Evolutionary conservation across 2,113 vertebrate genomes (phyloP), one percentile per base, ranked within the genome.

Genomic region (Stigmatopora argus): DNA sequence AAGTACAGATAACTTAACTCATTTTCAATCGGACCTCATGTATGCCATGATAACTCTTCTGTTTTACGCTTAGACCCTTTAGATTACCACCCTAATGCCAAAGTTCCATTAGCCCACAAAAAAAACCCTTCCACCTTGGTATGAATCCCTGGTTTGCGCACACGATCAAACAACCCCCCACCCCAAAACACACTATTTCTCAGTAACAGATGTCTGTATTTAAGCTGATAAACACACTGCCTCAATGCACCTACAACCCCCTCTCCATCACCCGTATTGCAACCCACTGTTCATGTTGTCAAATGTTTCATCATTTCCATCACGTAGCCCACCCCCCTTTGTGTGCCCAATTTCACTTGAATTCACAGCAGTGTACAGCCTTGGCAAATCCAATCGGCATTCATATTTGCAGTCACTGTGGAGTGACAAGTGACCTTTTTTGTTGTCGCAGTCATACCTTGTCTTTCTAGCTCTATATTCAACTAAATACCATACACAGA

Each of bases 181-280:
- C 74, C 57, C 73, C 47, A 18, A 55, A 85, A 77, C 78, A 77
- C 78, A 75, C 74, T 61, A 71, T 69, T 78, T 69, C 78, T 76
- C 80, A 69, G 78, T 77, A 85, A 89, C 89, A 91, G 89, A 90
- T 91, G 90, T 90, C 90, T 86, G 87, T 84, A 87, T 90, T 88
- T 90, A 89, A 89, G 87, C 86, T 80, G 85, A 88, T 91, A 90
- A 90, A 89, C 84, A 80, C 83, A 68, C 81, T 71, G 78, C 82
- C 80, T 80, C 73, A 79, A 67, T 79, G 70, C 81, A 78, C 80
- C 75, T 73, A 77, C 74, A 78, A 47, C 66, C 23, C 41, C 70
- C 71, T 70, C 41, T 52, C 49, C 49, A 7, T 19, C 83, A 57
- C 71, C 63, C 65, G 55, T 31, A 53, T 64, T 48, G 78, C 80